phyloP scores from a whole-genome alignment of 2,797 vertebrate genomes.

The Clarias platycephalus region DNA sequence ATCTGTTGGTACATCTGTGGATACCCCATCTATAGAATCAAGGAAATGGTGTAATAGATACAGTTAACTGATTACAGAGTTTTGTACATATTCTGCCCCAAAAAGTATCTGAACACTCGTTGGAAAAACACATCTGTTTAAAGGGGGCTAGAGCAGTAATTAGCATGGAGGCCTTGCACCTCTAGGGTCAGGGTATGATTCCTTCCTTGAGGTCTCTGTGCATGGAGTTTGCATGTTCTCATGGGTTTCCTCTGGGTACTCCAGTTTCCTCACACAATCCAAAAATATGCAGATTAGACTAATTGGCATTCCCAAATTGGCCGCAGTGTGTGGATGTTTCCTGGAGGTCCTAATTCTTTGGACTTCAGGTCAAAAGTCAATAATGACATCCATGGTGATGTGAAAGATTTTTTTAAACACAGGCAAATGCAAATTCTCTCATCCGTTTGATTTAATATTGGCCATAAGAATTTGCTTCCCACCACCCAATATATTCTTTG shows the following conservation, averaged over 20 bases:
- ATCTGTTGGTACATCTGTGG: background rate
- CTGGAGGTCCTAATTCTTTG: no score
- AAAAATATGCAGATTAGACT: no score
- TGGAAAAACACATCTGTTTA: background rate
- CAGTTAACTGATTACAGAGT: background rate
- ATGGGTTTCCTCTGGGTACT: no score
- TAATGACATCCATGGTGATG: no score
- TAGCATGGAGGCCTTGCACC: no score
- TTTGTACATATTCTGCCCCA: background rate
- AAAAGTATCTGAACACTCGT: background rate
- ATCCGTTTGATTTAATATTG: background rate
- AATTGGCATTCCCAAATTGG: no score
- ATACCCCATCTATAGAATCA: background rate
- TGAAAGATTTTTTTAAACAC: background rate
- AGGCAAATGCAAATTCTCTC: background rate
- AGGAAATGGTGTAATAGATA: background rate
- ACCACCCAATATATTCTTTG: background rate
- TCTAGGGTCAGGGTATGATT: no score
- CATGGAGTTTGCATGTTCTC: no score
- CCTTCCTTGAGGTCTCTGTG: no score
- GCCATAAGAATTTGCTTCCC: background rate
- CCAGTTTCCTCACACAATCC: no score
- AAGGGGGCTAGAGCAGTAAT: background rate
- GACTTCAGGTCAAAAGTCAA: no score
- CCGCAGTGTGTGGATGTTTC: no score